A percentile compares a stretch with the other conserved stretches of the same genome.
Conservation (phyloP, 2,113 vertebrate genomes). For the Colossoma macropomum region DNA sequence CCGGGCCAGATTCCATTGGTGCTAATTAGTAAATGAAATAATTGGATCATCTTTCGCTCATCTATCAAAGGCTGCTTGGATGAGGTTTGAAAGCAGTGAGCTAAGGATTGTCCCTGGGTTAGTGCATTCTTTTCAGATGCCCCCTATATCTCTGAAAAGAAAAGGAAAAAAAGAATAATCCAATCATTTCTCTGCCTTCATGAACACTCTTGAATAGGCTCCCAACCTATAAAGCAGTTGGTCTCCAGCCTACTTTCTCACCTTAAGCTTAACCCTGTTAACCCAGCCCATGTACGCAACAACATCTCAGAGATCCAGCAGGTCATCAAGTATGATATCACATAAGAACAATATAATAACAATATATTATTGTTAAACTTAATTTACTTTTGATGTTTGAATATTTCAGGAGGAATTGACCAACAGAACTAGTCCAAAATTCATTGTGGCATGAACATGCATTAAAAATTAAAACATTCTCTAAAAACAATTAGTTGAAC, state of each 20-base stretch:
- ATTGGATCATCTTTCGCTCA: slow-evolving; percentile 63
- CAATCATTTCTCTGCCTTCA: slow-evolving; percentile 54
- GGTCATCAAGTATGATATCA: background rate
- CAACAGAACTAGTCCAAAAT: background rate
- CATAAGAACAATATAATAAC: background rate
- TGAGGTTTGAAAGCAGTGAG: slow-evolving; percentile 41
- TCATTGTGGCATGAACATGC: background rate
- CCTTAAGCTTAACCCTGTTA: slow-evolving; percentile 43
- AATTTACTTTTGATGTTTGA: background rate
- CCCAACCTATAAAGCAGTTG: slow-evolving; percentile 41
- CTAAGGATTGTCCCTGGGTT: slow-evolving; percentile 31
- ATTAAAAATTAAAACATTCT: no score
- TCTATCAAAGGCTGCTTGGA: slow-evolving; percentile 56
- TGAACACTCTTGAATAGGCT: slow-evolving; percentile 37
- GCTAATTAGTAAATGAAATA: slow-evolving; percentile 70
- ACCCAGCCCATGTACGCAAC: slow-evolving; percentile 10
- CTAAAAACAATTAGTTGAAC: no score
- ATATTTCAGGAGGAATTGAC: no score
- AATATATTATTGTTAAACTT: background rate
- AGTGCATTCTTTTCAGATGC: slow-evolving; percentile 26
- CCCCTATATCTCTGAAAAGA: slow-evolving; percentile 25
- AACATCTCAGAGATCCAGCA: background rate
- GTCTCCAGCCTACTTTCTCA: slow-evolving; percentile 22
- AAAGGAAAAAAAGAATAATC: slow-evolving; percentile 52
- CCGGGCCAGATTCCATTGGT: slow-evolving; percentile 53